phyloP scores from a whole-genome alignment of 2,113 vertebrate genomes.

The Crotalus horridus region DNA sequence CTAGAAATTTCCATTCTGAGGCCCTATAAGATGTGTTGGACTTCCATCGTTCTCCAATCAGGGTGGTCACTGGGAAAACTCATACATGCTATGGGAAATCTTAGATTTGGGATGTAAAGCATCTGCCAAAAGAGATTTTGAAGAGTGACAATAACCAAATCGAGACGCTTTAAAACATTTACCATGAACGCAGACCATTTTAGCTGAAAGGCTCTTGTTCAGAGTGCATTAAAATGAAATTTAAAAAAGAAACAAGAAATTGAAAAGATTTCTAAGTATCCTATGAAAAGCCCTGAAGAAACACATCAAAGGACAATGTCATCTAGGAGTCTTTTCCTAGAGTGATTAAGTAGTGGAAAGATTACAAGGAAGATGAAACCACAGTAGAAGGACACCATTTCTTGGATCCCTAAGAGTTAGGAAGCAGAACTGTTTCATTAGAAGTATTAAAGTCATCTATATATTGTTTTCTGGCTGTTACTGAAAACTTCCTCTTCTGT shows the following conservation, averaged over 20 bases:
- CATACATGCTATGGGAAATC: neutral
- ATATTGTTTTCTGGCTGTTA: neutral
- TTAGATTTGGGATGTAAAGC: neutral
- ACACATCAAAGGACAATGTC: neutral
- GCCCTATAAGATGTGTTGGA: neutral
- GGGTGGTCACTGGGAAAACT: neutral
- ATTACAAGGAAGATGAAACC: neutral
- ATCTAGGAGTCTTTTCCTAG: neutral
- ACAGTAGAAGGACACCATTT: neutral
- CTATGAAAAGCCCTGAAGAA: neutral
- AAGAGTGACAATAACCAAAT: neutral
- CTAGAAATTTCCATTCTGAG: neutral
- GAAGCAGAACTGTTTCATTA: neutral
- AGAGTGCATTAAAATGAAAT: neutral
- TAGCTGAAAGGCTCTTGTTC: neutral
- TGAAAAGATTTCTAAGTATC: neutral
- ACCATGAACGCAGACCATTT: neutral
- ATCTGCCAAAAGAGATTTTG: neutral
- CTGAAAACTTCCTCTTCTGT: neutral
- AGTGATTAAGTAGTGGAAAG: neutral
- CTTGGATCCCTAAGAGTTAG: neutral
- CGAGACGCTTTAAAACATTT: neutral
- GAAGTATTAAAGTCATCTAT: neutral
- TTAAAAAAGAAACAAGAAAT: neutral
- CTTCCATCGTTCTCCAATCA: neutral